Evolutionary conservation across 2,797 vertebrate species (phyloP), one percentile per base, ranked within the genome.

Genomic region (Acrocephalus scirpaceus): DNA sequence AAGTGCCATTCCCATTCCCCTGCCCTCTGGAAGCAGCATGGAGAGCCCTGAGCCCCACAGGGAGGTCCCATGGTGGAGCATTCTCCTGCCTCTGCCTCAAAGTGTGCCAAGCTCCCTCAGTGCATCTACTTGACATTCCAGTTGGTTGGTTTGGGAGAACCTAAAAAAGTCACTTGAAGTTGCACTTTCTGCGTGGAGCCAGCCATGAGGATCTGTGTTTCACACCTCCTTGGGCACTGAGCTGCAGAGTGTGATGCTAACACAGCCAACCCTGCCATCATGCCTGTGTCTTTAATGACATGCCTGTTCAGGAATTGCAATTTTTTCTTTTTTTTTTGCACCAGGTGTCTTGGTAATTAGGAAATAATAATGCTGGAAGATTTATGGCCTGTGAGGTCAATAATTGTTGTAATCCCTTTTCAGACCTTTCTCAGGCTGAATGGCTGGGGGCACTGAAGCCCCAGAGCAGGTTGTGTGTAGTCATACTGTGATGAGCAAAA

Each of bases 231-330:
- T 50, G 58, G 26, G 36, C 2, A 8, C 29, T 25, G n/a, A 7
- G 29, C 8, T 5, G 3, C 57, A 51, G 60, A 36, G 17, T 3
- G 11, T 26, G 34, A 27, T 51, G 36, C 8, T 50, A 42, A n/a
- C 9, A 38, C 16, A 57, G 11, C 20, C 32, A 65, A 5, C 0
- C 0, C 16, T 29, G 7, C 47, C 34, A 11, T 58, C 17, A 9
- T 9, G 8, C 22, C 54, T 40, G 6, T n/a, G 27, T 66, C 19
- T 53, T 75, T 12, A 65, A 14, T 12, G 12, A 21, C 26, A 18
- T 3, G 7, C 12, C n/a, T 73, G 26, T 8, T 85, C 44, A 61
- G 66, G 36, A 78, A n/a, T 10, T 44, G 8, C 7, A 40, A 6
- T 36, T 84, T 78, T 84, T 47, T 10, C 11, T 38, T 38, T 38